These are phyloP conservation scores for Cataglyphis livida DNA, from an alignment of 2,888 invertebrate genomes.

Conservation along the genomic window DNA sequence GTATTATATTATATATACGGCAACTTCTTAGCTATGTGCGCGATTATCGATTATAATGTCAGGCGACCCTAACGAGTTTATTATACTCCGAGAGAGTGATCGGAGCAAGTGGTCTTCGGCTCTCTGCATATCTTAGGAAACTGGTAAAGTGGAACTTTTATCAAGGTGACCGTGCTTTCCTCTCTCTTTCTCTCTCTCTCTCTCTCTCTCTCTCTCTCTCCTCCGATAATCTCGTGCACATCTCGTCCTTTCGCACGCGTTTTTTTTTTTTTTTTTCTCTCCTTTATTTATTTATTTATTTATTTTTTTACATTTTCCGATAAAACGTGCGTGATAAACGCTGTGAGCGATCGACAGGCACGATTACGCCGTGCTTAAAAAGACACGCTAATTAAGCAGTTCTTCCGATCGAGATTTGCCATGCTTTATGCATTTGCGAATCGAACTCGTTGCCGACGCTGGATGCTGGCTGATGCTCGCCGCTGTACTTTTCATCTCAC, in stretches of 20 bases:
- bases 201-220: background rate
- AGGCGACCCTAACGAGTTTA: conserved; percentile 52
- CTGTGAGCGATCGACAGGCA: conserved; percentile 7
- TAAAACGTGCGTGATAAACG: conserved; percentile 27
- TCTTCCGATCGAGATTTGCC: conserved; percentile 19
- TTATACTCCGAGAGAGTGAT: conserved; percentile 38
- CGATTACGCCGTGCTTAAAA: background rate
- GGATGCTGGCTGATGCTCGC: background rate
- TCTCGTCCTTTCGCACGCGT: conserved; percentile 1
- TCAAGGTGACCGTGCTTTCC: conserved; percentile 37
- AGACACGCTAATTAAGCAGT: conserved; percentile 32
- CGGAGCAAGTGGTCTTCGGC: conserved; percentile 10
- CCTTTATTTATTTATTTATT: background rate
- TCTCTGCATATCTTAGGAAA: conserved; percentile 42
- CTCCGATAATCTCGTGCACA: conserved; percentile 28
- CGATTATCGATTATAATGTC: conserved; percentile 52
- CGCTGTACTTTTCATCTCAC: conserved; percentile 21
- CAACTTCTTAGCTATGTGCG: conserved; percentile 23
- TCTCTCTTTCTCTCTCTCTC: too few species aligned
- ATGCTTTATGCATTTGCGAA: conserved; percentile 50
- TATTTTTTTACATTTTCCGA: background rate
- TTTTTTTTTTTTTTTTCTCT: too few species aligned
- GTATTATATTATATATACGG: background rate
- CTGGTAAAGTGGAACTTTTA: conserved; percentile 56
- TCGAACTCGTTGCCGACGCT: conserved; percentile 27